Percentiles rank a stretch among this genome's conserved stretches.
Evolutionary conservation across 2,888 invertebrate species (phyloP).

Genomic region (Chloromyia formosa): DNA sequence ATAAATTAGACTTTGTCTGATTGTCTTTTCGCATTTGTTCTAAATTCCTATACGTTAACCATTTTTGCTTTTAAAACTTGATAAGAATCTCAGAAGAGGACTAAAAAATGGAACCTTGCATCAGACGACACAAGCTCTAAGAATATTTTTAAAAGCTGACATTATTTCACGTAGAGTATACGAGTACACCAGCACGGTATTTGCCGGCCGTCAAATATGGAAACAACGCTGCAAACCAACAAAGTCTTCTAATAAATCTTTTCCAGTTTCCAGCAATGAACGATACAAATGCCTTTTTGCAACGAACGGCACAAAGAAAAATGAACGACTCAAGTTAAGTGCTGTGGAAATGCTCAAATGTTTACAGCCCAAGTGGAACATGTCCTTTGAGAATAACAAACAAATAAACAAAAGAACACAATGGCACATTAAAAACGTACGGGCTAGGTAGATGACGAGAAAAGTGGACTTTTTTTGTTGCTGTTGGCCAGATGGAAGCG

Average conservation of each 20-base stretch:
- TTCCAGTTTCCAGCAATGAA: constrained; percentile 16
- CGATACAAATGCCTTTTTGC: constrained; percentile 39
- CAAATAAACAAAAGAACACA: constrained; percentile 44
- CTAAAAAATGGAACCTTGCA: no score
- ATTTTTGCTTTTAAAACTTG: no score
- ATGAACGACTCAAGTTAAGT: constrained; percentile 45
- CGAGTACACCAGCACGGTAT: no score
- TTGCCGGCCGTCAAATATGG: not conserved
- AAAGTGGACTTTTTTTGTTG: constrained; percentile 25
- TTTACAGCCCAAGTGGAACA: constrained; percentile 47
- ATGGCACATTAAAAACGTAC: constrained; percentile 45
- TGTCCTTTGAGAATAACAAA: constrained; percentile 47
- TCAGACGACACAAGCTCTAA: no score
- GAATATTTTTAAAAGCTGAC: no score
- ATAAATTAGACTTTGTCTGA: no score
- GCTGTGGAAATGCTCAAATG: constrained; percentile 49
- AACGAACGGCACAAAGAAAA: constrained; percentile 38
- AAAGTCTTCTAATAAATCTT: constrained; percentile 1
- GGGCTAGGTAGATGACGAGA: constrained; percentile 31
- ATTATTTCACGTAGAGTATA: no score
- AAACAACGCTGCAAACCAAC: not conserved
- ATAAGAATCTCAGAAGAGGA: no score
- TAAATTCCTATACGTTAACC: no score
- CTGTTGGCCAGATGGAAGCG: not conserved
- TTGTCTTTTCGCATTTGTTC: no score